Evolutionary conservation across 2,888 invertebrate genomes (phyloP).

Genomic region (Antheraea assamensis): DNA sequence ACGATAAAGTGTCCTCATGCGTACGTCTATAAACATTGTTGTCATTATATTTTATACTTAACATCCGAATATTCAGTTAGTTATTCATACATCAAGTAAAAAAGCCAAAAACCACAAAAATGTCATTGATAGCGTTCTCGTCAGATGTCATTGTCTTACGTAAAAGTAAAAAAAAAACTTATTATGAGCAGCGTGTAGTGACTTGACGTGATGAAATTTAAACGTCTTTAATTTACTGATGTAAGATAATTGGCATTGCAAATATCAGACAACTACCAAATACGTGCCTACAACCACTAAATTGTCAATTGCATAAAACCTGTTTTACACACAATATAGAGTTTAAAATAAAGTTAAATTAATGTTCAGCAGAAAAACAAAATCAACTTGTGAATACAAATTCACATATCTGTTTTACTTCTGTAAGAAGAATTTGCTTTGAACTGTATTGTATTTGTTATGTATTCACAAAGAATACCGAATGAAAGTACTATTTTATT

Average conservation of each 20-base stretch:
- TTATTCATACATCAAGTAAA: background rate
- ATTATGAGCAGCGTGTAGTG: conserved; percentile 31
- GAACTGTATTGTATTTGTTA: conserved; percentile 8
- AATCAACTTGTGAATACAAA: background rate
- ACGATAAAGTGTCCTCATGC: background rate
- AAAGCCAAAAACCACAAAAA: background rate
- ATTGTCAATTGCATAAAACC: background rate
- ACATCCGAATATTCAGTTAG: background rate
- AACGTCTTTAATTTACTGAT: conserved; percentile 44
- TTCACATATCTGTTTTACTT: conserved; percentile 1
- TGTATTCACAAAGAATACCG: conserved; percentile 11
- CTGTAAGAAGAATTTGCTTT: background rate
- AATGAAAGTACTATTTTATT: conserved; percentile 6
- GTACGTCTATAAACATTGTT: background rate
- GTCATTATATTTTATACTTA: background rate
- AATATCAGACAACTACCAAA: conserved; percentile 40
- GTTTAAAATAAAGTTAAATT: background rate
- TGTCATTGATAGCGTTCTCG: background rate
- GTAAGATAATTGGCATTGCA: conserved; percentile 50
- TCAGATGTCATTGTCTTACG: background rate
- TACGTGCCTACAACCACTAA: conserved; percentile 22
- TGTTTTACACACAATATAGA: background rate
- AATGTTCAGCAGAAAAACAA: background rate
- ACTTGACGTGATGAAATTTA: conserved; percentile 55
- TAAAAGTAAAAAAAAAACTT: background rate